Conservation (phyloP, 2,888 invertebrate genomes). For the Anaspis maculata region DNA sequence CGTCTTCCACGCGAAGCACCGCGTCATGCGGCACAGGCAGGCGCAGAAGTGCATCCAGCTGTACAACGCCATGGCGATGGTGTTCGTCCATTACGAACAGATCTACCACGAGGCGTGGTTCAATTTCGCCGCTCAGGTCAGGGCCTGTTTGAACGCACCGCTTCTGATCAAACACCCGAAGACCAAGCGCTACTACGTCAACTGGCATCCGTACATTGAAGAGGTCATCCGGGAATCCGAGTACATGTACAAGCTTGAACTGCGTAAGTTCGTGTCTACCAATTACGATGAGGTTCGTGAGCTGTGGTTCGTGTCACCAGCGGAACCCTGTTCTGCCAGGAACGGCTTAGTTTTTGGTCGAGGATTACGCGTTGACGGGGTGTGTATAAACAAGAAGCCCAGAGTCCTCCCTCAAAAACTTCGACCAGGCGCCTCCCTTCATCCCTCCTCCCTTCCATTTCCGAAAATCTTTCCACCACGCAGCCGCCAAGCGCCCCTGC, state of each 20-base stretch:
- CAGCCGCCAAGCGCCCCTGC: too few species aligned
- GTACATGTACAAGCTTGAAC: conserved; percentile 67
- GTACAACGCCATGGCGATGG: conserved; percentile 70
- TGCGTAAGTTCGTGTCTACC: conserved; percentile 43
- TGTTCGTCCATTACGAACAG: conserved; percentile 75
- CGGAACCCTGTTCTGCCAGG: too few species aligned
- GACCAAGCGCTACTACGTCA: conserved; percentile 57
- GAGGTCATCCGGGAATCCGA: conserved; percentile 74
- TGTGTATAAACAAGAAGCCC: too few species aligned
- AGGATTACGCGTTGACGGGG: too few species aligned
- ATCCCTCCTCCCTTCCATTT: too few species aligned
- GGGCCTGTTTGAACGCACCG: conserved; percentile 59
- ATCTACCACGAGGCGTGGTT: conserved; percentile 77
- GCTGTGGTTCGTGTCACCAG: too few species aligned
- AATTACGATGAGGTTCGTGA: too few species aligned
- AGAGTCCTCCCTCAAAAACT: too few species aligned
- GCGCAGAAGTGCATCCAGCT: conserved; percentile 67
- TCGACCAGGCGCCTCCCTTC: too few species aligned
- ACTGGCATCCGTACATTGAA: conserved; percentile 64
- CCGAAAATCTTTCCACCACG: too few species aligned
- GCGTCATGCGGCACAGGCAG: conserved; percentile 51
- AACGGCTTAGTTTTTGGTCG: too few species aligned
- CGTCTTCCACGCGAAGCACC: conserved; percentile 41
- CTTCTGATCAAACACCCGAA: conserved; percentile 59
- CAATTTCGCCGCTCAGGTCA: conserved; percentile 63